Conservation (phyloP, 2,888 invertebrate genomes). For the Dione vanillae region DNA sequence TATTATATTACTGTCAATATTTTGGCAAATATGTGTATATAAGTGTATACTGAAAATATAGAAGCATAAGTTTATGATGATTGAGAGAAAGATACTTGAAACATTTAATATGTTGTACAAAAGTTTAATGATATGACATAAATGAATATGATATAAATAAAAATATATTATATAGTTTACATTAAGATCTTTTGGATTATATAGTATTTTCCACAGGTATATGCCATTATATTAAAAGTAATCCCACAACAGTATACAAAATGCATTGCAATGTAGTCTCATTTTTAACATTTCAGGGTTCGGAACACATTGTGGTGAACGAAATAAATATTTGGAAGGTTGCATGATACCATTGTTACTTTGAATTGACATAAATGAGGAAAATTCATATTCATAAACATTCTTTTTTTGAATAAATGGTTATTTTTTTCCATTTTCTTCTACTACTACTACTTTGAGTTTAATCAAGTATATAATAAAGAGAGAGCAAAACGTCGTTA, state of each 20-base stretch:
- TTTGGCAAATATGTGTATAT: neutral
- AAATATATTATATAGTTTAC: too few species aligned
- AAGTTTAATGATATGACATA: too few species aligned
- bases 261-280: slow-evolving; percentile 1
- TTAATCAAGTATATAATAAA: slow-evolving; percentile 5
- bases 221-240: too few species aligned
- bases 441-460: neutral
- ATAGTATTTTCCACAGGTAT: too few species aligned
- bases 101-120: too few species aligned
- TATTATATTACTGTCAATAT: too few species aligned
- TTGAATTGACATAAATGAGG: slow-evolving; percentile 11
- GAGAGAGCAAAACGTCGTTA: slow-evolving; percentile 22
- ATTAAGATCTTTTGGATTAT: too few species aligned
- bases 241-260: neutral
- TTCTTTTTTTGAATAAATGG: neutral
- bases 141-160: too few species aligned
- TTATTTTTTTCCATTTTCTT: neutral
- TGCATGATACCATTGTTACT: neutral
- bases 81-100: too few species aligned
- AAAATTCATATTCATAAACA: slow-evolving; percentile 25
- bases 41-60: neutral
- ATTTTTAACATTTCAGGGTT: slow-evolving; percentile 35
- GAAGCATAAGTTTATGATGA: neutral
- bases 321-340: slow-evolving; percentile 47
- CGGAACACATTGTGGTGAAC: slow-evolving; percentile 68